Conservation (phyloP, 2,113 vertebrate species). For the Helogale parvula region DNA sequence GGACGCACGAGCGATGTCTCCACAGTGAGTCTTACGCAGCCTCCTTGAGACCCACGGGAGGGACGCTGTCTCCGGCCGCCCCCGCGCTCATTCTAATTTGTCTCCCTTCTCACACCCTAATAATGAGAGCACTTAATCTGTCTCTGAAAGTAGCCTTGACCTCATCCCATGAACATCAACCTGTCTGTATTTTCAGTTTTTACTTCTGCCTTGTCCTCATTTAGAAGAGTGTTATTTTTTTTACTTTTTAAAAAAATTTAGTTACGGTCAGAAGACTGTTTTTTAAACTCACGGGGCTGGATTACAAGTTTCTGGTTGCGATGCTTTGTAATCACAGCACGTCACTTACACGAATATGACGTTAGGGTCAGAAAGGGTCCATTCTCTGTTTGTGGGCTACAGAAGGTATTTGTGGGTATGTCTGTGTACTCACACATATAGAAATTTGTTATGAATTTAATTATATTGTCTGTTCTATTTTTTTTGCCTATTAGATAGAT, state of each 20-base stretch:
- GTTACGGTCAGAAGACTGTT: not conserved
- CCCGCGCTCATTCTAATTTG: not conserved
- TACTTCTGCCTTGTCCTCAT: slow-evolving; percentile 55
- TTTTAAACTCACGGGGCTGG: not conserved
- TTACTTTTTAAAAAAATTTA: not conserved
- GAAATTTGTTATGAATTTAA: not conserved
- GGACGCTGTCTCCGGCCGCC: fast-evolving
- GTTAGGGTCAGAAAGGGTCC: not conserved
- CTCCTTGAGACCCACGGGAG: fast-evolving
- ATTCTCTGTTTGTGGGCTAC: not conserved
- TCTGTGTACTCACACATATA: not conserved
- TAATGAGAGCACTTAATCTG: not conserved
- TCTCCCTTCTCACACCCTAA: not conserved
- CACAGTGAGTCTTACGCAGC: not conserved
- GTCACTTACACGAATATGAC: not conserved
- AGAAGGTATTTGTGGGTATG: not conserved
- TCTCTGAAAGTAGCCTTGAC: not conserved
- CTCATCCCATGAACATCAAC: not conserved
- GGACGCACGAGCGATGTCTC: fast-evolving
- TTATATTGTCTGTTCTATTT: not conserved
- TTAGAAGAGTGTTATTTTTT: slow-evolving; percentile 34
- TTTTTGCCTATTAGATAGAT: not conserved
- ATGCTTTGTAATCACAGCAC: not conserved
- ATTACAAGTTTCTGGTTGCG: not conserved
- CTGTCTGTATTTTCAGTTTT: slow-evolving; percentile 6